Evolutionary conservation across 2,797 vertebrate genomes (phyloP), one percentile per base, ranked within the genome.

Genomic region (Triplophysa bombifrons): DNA sequence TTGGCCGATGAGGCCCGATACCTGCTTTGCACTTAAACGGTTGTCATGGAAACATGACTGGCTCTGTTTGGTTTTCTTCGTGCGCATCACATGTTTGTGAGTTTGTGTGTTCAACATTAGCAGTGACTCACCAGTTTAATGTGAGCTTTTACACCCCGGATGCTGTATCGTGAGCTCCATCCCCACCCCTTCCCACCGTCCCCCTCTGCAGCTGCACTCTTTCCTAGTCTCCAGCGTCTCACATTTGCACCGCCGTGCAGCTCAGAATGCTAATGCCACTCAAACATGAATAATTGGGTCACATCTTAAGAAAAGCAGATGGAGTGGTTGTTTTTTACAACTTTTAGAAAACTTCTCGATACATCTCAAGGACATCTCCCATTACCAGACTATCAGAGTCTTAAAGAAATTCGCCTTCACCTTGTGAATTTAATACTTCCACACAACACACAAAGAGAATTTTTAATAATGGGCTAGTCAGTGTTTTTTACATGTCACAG

Each of bases 51-150:
- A 67, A 56, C 61, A 46, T 4, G 38, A 48, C 38, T 63, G 14
- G n/a, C n/a, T 44, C n/a, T 68, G 72, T 66, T 56, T 69, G 71
- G 38, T 53, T 64, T 7, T 60, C 25, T 44, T 41, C 50, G 44
- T n/a, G 44, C 10, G 1, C 63, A 30, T 13, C 9, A 10, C 70
- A 44, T 20, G 51, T 50, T 69, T 58, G 22, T 61, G 22, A 56
- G 67, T 70, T 74, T 80, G 67, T 75, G 56, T 72, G 67, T 38
- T 53, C 73, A 53, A 75, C 80, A 80, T 74, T 78, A 34, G 67
- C 44, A 14, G 56, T 85, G 81, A 80, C 83, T 88, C 81, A 82
- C 81, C 74, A 78, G 77, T 83, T 83, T 83, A 79, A 84, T 79
- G 78, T 84, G 61, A 74, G 75, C 63, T 76, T 75, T 68, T 80